These are phyloP conservation scores for Himalopsyche kuldschensis DNA, from an alignment of 2,888 invertebrate genomes.

Conservation along the genomic window DNA sequence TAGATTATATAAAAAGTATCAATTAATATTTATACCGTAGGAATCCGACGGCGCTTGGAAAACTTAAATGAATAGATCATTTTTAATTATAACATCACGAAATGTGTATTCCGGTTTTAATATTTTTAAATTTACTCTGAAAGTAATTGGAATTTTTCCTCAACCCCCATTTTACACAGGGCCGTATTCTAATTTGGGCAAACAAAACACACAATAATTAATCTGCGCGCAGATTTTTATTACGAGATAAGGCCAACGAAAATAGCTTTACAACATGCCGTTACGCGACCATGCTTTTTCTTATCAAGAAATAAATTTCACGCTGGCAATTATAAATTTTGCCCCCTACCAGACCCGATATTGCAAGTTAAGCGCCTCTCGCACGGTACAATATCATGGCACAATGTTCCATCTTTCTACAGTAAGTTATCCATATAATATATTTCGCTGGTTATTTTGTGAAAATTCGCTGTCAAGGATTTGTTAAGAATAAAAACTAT, in stretches of 20 bases:
- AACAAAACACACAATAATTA: background rate
- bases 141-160: background rate
- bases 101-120: background rate
- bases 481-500: too few relatives aligned
- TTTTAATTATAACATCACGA: background rate
- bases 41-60: too few relatives aligned
- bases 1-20: too few relatives aligned
- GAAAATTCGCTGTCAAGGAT: too few relatives aligned
- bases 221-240: slow-evolving; percentile 14
- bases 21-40: too few relatives aligned
- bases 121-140: background rate
- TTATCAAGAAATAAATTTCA: slow-evolving; percentile 26
- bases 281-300: slow-evolving; percentile 5
- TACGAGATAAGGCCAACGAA: slow-evolving; percentile 10
- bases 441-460: too few relatives aligned
- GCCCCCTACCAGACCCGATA: background rate
- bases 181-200: background rate
- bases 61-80: too few relatives aligned
- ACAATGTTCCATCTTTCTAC: too few relatives aligned
- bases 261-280: slow-evolving; percentile 21
- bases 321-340: slow-evolving; percentile 24
- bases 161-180: background rate
- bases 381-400: background rate
- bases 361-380: background rate
- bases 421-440: too few relatives aligned